phyloP scores from a whole-genome alignment of 1,140 invertebrate species.

The Bombus pyrosoma region DNA sequence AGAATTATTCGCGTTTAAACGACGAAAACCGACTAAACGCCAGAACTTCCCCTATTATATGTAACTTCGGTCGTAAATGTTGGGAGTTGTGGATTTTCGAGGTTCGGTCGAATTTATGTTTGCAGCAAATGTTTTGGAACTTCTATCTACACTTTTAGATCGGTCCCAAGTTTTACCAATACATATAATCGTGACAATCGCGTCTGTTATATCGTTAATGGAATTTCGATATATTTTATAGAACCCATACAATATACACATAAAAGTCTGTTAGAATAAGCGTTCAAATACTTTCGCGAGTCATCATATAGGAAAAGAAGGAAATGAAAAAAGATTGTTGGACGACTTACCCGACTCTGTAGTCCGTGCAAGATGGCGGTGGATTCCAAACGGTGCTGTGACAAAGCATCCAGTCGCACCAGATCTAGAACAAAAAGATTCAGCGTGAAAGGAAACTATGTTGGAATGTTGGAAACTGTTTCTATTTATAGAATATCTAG shows the following conservation, averaged over 20 bases:
- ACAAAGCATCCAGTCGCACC: slow-evolving; percentile 96
- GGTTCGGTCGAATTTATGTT: no score
- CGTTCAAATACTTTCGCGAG: not conserved
- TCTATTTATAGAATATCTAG: slow-evolving; percentile 59
- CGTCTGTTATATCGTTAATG: no score
- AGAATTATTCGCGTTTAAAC: not conserved
- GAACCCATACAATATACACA: no score
- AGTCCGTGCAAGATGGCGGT: slow-evolving; percentile 90
- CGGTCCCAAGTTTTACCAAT: no score
- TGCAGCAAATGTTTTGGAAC: no score
- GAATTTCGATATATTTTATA: no score
- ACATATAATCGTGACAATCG: no score
- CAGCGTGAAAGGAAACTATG: not conserved
- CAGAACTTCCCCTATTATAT: no score
- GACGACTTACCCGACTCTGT: slow-evolving; percentile 89
- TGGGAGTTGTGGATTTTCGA: no score
- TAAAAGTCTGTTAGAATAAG: not conserved
- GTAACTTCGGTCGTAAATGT: no score
- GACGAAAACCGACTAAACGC: not conserved
- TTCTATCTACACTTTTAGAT: no score
- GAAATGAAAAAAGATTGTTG: not conserved
- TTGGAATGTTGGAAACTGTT: slow-evolving; percentile 9
- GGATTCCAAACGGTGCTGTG: slow-evolving; percentile 93
- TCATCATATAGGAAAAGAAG: no score
- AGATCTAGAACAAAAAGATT: slow-evolving; percentile 84